These are phyloP conservation scores for Drosophila parthenogenetica DNA, from an alignment of 2,888 invertebrate genomes.

Conservation along the genomic window DNA sequence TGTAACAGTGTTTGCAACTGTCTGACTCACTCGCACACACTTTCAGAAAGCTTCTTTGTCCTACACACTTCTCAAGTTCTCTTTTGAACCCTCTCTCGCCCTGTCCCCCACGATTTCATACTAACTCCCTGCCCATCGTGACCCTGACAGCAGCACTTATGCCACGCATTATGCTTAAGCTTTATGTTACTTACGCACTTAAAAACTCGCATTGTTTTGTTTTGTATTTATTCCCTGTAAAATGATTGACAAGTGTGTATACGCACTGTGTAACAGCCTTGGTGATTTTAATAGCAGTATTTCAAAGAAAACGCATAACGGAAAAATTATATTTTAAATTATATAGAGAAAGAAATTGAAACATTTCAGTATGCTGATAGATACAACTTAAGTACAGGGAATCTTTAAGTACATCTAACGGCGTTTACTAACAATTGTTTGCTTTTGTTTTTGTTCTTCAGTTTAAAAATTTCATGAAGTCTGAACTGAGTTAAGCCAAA, in stretches of 20 bases:
- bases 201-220: constrained; percentile 55
- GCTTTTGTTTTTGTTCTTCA: constrained; percentile 44
- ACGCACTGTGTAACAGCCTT: neutral
- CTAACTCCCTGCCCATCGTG: constrained; percentile 11
- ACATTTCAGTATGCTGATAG: too few relatives aligned
- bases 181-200: constrained; percentile 64
- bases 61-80: neutral
- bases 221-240: constrained; percentile 24
- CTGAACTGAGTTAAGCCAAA: constrained; percentile 24
- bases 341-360: too few relatives aligned
- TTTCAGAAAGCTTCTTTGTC: too few relatives aligned
- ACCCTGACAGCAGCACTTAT: constrained; percentile 64
- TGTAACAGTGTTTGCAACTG: constrained; percentile 41
- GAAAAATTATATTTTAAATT: too few relatives aligned
- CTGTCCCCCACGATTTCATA: neutral
- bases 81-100: neutral
- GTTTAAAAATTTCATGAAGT: constrained; percentile 74
- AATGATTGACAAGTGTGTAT: too few relatives aligned
- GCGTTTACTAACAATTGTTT: constrained; percentile 11
- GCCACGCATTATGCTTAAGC: constrained; percentile 73
- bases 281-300: too few relatives aligned
- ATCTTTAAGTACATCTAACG: neutral
- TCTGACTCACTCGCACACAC: constrained; percentile 5
- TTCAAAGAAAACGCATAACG: neutral
- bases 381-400: too few relatives aligned